A percentile compares a stretch with the other conserved stretches of the same genome.
These are phyloP conservation scores for Teleiodes luculella DNA, from an alignment of 2,888 invertebrate genomes.

Conservation along the genomic window DNA sequence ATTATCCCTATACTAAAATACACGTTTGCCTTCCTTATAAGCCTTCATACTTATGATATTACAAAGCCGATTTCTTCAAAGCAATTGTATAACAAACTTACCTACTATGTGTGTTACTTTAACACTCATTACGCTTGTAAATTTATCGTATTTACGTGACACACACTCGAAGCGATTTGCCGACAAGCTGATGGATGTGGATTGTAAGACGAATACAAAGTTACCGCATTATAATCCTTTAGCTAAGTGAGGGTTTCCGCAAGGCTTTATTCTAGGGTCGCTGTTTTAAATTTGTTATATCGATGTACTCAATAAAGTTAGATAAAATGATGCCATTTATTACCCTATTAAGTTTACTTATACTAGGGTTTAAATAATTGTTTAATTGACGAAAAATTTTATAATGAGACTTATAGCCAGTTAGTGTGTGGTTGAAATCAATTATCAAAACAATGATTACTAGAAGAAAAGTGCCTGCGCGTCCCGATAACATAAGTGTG, in stretches of 20 bases:
- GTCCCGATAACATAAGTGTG: no score
- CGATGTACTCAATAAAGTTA: no score
- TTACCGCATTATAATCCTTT: slow-evolving; percentile 13
- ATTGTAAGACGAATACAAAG: slow-evolving; percentile 48
- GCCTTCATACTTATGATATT: background rate
- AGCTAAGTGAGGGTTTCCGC: background rate
- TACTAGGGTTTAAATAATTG: no score
- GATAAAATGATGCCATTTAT: no score
- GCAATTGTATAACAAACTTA: slow-evolving; percentile 9
- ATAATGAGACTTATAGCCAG: no score
- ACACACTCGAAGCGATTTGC: slow-evolving; percentile 42
- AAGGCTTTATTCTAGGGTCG: background rate
- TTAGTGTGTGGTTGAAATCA: no score
- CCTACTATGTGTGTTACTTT: slow-evolving; percentile 9
- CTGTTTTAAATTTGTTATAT: background rate
- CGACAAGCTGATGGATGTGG: slow-evolving; percentile 55
- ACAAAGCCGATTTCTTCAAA: slow-evolving; percentile 3
- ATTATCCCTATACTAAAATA: no score
- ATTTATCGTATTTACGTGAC: slow-evolving; percentile 61
- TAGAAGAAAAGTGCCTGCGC: no score
- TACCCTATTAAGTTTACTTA: no score
- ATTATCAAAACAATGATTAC: background rate
- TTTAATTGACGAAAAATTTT: no score
- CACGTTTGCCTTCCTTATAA: background rate
- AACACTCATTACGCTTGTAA: slow-evolving; percentile 40